phyloP scores from a whole-genome alignment of 2,888 invertebrate species.

The Thalpophila matura region DNA sequence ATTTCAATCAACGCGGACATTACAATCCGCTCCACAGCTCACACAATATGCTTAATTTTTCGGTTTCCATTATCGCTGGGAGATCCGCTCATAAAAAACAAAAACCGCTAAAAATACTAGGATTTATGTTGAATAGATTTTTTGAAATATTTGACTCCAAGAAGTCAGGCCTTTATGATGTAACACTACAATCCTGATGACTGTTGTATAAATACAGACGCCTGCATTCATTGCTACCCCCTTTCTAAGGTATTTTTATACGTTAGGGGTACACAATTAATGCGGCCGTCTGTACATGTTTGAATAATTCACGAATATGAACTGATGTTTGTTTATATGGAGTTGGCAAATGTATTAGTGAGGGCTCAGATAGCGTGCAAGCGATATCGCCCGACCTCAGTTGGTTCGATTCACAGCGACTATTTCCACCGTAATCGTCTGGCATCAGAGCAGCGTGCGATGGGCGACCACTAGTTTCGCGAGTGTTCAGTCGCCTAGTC shows the following conservation, averaged over 20 bases:
- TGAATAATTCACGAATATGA: slow-evolving; percentile 42
- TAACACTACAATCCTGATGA: slow-evolving; percentile 12
- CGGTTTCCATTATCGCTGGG: neutral
- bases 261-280: neutral
- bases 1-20: too few species aligned
- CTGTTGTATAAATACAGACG: slow-evolving; percentile 9
- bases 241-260: too few species aligned
- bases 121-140: neutral
- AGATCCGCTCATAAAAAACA: neutral
- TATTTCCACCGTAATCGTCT: too few species aligned
- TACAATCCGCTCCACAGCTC: too few species aligned
- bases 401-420: too few species aligned
- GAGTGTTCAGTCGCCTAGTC: too few species aligned
- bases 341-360: slow-evolving; percentile 46
- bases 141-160: slow-evolving; percentile 1
- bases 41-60: too few species aligned
- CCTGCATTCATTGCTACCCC: neutral
- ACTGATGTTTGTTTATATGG: slow-evolving; percentile 47
- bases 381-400: too few species aligned
- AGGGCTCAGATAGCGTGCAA: slow-evolving; percentile 8
- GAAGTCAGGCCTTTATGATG: slow-evolving; percentile 28
- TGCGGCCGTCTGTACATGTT: neutral
- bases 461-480: too few species aligned
- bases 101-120: neutral
- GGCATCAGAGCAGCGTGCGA: too few species aligned